Evolutionary conservation across 2,888 invertebrate species (phyloP).

Genomic region (Bibio marci): DNA sequence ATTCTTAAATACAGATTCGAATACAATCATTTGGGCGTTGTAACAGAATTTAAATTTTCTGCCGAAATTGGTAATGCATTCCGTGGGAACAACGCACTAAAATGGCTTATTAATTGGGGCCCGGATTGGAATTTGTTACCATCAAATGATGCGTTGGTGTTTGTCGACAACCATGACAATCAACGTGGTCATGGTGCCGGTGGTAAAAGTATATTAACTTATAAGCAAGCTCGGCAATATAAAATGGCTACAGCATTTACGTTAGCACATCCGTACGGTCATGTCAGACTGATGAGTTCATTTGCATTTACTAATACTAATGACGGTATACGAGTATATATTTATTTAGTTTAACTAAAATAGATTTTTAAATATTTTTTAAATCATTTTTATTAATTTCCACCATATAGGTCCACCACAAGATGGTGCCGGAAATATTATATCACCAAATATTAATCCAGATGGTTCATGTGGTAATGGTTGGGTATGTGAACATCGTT

Average conservation of each 20-base stretch:
- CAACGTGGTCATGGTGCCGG: conserved; percentile 58
- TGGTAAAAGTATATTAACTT: conserved; percentile 43
- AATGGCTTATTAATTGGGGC: conserved; percentile 42
- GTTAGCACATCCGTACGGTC: conserved; percentile 70
- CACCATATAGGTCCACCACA: conserved; percentile 55
- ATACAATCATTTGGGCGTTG: conserved; percentile 34
- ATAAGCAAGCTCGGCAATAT: conserved; percentile 47
- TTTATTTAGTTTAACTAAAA: too few relatives aligned
- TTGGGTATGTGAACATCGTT: conserved; percentile 74
- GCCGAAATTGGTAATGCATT: conserved; percentile 28
- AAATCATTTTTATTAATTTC: too few relatives aligned
- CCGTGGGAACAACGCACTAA: conserved; percentile 37
- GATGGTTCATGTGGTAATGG: conserved; percentile 51
- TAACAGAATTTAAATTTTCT: conserved; percentile 37
- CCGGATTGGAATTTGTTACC: conserved; percentile 42
- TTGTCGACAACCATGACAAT: conserved; percentile 85
- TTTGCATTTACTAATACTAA: conserved; percentile 38
- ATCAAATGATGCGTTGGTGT: conserved; percentile 42
- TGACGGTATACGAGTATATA: too few relatives aligned
- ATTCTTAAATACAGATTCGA: conserved; percentile 16
- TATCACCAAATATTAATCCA: conserved; percentile 44
- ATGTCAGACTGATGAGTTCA: conserved; percentile 72
- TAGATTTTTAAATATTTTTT: too few relatives aligned
- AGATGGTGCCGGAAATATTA: conserved; percentile 39
- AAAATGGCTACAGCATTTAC: conserved; percentile 74